phyloP scores from a whole-genome alignment of 2,888 invertebrate species.

The Volucella inflata region DNA sequence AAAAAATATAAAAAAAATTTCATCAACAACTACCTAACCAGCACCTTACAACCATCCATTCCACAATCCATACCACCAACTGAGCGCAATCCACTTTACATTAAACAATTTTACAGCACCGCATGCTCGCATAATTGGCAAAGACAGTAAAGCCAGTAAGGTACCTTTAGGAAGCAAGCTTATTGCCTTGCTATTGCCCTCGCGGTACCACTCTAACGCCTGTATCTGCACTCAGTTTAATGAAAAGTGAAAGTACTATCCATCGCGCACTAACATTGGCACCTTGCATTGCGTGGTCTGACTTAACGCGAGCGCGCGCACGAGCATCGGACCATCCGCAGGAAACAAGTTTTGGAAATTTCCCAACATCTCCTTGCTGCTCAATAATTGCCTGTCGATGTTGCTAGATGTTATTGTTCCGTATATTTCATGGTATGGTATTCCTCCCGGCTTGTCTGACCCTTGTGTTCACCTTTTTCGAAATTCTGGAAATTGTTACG shows the following conservation, averaged over 20 bases:
- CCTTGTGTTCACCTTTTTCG: conserved; percentile 44
- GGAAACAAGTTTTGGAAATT: conserved; percentile 57
- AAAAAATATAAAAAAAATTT: not conserved
- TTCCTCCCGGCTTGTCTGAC: conserved; percentile 48
- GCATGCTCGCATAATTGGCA: conserved; percentile 67
- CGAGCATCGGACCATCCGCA: not conserved
- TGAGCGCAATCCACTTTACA: conserved; percentile 47
- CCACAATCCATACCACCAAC: conserved; percentile 26
- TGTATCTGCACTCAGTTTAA: not conserved
- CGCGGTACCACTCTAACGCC: conserved; percentile 33
- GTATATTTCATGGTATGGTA: not conserved
- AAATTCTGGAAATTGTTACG: conserved; percentile 48
- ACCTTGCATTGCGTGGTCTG: conserved; percentile 31
- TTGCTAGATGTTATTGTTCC: not conserved
- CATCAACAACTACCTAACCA: not conserved
- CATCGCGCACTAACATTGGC: conserved; percentile 47
- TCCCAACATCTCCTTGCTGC: conserved; percentile 39
- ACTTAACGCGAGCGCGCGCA: no score
- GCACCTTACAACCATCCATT: not conserved
- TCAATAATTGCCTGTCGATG: conserved; percentile 12
- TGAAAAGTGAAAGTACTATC: conserved; percentile 69
- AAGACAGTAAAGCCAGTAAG: conserved; percentile 35
- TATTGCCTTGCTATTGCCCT: conserved; percentile 36
- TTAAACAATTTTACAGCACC: conserved; percentile 47
- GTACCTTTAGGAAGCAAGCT: conserved; percentile 66